phyloP scores from a whole-genome alignment of 2,113 vertebrate species.

The Halichoeres trimaculatus region DNA sequence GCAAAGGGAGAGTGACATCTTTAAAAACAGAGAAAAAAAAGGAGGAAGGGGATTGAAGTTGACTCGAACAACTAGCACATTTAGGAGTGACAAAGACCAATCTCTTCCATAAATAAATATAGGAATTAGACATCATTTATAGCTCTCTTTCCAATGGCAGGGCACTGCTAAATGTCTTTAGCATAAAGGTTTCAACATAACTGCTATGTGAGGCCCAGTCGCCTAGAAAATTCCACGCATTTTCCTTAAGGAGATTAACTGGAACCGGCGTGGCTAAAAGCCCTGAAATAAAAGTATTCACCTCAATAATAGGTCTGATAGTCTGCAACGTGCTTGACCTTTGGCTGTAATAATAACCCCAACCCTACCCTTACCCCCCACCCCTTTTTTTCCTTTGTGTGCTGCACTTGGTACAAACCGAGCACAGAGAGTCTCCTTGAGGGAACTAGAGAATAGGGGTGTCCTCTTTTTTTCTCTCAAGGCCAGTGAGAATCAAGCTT shows the following conservation, averaged over 20 bases:
- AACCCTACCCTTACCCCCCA: slow-evolving; percentile 6
- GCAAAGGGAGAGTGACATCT: slow-evolving; percentile 73
- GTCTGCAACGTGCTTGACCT: slow-evolving; percentile 78
- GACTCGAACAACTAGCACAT: slow-evolving; percentile 78
- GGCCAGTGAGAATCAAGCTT: slow-evolving; percentile 60
- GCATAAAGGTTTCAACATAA: slow-evolving; percentile 56
- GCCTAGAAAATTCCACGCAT: slow-evolving; percentile 59
- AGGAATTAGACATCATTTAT: slow-evolving; percentile 82
- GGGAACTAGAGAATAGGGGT: slow-evolving; percentile 59
- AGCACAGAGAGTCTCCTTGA: slow-evolving; percentile 52
- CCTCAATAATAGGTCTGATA: slow-evolving; percentile 77
- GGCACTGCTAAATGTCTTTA: slow-evolving; percentile 67
- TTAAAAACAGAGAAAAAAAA: slow-evolving; percentile 71
- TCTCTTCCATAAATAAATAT: slow-evolving; percentile 83
- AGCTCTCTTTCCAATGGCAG: slow-evolving; percentile 78
- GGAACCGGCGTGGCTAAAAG: slow-evolving; percentile 65
- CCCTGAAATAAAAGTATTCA: slow-evolving; percentile 77
- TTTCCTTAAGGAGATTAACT: slow-evolving; percentile 65
- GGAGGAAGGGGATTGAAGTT: slow-evolving; percentile 55
- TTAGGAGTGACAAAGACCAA: slow-evolving; percentile 76
- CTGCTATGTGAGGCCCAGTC: slow-evolving; percentile 62
- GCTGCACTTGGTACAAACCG: slow-evolving; percentile 51
- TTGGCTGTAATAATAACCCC: slow-evolving; percentile 70
- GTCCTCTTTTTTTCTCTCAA: slow-evolving; percentile 61
- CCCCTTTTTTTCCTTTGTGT: slow-evolving; percentile 46